Percentiles rank a stretch among this genome's conserved stretches.
Conservation (phyloP, 30 jellyfish, hydroid and myxozoan genomes). For the Sanderia malayensis region DNA sequence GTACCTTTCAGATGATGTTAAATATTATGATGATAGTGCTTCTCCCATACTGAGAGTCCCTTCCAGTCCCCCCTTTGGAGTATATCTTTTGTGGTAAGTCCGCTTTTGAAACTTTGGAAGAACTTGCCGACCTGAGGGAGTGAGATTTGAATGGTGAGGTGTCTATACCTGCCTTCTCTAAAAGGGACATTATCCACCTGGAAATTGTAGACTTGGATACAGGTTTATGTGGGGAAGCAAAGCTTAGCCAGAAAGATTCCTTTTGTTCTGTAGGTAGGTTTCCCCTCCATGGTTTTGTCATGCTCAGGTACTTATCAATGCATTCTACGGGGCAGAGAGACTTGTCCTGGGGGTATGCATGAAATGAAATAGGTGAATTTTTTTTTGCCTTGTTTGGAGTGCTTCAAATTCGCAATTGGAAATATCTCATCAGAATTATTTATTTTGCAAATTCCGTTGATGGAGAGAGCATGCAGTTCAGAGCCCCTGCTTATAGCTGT, state of each 20-base stretch:
- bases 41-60: too few species aligned
- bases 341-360: constrained; percentile 2
- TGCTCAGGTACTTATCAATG: background rate
- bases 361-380: background rate
- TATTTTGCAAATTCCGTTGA: background rate
- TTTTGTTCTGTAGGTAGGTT: background rate
- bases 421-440: constrained; percentile 2
- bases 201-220: too few species aligned
- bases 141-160: too few species aligned
- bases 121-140: too few species aligned
- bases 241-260: constrained; percentile 16
- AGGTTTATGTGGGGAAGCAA: constrained; percentile 20
- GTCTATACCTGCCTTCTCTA: too few species aligned
- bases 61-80: too few species aligned
- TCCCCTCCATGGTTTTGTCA: background rate
- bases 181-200: too few species aligned
- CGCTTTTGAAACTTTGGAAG: too few species aligned
- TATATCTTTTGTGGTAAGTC: too few species aligned
- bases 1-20: too few species aligned
- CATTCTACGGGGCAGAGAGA: constrained; percentile 7
- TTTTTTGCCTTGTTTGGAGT: constrained; percentile 17
- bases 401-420: background rate
- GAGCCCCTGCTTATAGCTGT: constrained; percentile 29
- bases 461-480: constrained; percentile 13
- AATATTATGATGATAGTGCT: too few species aligned